Conservation (phyloP, 2,113 vertebrate species). For the Nothobranchius furzeri region DNA sequence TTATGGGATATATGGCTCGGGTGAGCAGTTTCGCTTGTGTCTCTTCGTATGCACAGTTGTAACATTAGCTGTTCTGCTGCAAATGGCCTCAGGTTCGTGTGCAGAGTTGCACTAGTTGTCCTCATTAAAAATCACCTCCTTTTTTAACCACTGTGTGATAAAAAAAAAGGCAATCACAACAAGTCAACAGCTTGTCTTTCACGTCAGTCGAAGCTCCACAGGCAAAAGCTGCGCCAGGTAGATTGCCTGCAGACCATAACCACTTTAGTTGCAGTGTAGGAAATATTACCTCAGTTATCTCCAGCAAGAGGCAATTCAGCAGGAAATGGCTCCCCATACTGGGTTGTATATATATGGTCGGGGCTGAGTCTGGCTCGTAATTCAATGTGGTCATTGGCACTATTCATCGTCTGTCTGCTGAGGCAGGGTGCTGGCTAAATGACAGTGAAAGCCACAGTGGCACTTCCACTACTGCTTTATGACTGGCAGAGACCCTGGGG, state of each 20-base stretch:
- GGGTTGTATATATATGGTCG: constrained; percentile 58
- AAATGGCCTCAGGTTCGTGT: constrained; percentile 19
- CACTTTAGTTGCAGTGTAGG: constrained; percentile 56
- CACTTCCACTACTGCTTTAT: constrained; percentile 58
- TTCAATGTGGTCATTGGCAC: constrained; percentile 57
- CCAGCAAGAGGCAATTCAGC: constrained; percentile 66
- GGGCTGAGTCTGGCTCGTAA: constrained; percentile 57
- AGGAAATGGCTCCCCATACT: constrained; percentile 58
- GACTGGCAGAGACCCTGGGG: constrained; percentile 50
- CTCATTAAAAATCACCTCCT: constrained; percentile 56
- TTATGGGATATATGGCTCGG: constrained; percentile 23
- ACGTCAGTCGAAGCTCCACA: constrained; percentile 7
- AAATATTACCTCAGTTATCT: constrained; percentile 69
- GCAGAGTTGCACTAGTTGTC: constrained; percentile 42
- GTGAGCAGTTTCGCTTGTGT: constrained; percentile 26
- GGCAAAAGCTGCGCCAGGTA: constrained; percentile 58
- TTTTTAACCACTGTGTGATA: constrained; percentile 50
- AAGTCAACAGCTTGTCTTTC: constrained; percentile 45
- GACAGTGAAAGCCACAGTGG: constrained; percentile 59
- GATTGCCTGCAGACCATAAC: constrained; percentile 60
- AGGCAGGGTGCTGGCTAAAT: constrained; percentile 57
- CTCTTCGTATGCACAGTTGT: constrained; percentile 30
- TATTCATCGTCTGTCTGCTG: constrained; percentile 58
- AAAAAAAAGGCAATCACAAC: constrained; percentile 37
- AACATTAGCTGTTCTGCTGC: constrained; percentile 25